These are phyloP conservation scores for Montifringilla adamsi DNA, from an alignment of 2,113 vertebrate genomes.

Conservation along the genomic window DNA sequence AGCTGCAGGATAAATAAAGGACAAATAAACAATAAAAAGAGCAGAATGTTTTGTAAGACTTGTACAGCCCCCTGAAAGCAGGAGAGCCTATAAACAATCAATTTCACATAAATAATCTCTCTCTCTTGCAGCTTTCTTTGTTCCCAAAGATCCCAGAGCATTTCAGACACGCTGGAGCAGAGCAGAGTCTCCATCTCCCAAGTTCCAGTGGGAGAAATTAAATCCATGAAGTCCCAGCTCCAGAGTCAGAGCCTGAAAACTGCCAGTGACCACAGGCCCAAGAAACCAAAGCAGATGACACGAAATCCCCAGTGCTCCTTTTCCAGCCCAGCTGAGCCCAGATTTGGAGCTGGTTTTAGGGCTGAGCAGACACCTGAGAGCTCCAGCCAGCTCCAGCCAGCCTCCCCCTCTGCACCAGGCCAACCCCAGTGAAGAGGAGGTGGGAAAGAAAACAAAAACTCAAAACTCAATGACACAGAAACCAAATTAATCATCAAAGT, in stretches of 20 bases:
- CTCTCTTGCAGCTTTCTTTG: background rate
- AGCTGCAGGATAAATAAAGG: background rate
- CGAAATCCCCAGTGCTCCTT: background rate
- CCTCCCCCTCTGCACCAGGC: background rate
- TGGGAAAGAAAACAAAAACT: conserved; percentile 57
- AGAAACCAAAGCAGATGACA: background rate
- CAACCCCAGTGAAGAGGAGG: background rate
- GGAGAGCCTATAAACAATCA: background rate
- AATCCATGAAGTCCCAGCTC: background rate
- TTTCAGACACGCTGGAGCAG: background rate
- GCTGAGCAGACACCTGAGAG: background rate
- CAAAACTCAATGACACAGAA: conserved; percentile 19
- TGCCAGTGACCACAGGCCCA: background rate
- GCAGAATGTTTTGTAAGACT: background rate
- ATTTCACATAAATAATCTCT: background rate
- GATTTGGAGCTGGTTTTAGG: background rate
- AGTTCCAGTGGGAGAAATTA: rapidly evolving
- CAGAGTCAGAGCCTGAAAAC: background rate
- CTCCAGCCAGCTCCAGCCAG: background rate
- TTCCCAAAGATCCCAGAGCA: background rate
- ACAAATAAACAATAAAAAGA: background rate
- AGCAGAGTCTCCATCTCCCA: background rate
- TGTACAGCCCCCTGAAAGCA: background rate
- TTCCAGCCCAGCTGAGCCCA: background rate
- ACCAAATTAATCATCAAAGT: conserved; percentile 35